Evolutionary conservation across 2,797 vertebrate genomes (phyloP).

Genomic region (Tokudaia muenninki): DNA sequence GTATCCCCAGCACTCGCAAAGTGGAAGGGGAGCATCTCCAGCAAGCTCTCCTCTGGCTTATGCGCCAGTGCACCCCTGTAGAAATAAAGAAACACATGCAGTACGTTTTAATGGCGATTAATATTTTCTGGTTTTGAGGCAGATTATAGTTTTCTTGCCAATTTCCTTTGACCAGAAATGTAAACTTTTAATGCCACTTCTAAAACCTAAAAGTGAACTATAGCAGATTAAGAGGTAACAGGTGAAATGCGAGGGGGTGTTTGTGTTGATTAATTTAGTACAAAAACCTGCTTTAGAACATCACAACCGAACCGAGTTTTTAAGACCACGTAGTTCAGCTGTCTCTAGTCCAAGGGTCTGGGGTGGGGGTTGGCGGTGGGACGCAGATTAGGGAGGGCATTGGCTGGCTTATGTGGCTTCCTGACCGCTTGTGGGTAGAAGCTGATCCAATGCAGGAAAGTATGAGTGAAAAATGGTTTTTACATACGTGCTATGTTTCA

Average conservation of each 20-base stretch:
- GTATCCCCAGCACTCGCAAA: background rate
- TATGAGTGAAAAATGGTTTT: background rate
- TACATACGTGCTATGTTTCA: background rate
- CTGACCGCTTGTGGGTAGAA: background rate
- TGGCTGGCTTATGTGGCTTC: background rate
- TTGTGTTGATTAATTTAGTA: background rate
- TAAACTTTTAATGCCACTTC: background rate
- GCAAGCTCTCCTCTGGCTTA: background rate
- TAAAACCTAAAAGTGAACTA: constrained; percentile 21
- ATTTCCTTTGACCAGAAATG: constrained; percentile 37
- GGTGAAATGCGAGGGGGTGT: background rate
- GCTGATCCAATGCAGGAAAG: background rate
- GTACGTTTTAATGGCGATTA: background rate
- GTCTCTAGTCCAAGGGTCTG: background rate
- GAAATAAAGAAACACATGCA: background rate
- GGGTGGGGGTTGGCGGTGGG: background rate
- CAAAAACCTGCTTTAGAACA: background rate
- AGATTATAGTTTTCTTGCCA: constrained; percentile 1
- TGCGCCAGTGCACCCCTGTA: too few relatives aligned
- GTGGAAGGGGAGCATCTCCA: background rate
- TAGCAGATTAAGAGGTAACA: background rate
- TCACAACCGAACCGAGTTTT: constrained; percentile 28
- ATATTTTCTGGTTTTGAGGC: background rate
- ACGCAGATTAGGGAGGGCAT: background rate
- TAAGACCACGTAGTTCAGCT: background rate